Conservation (phyloP, 1,140 invertebrate genomes). For the Neoseiulus cucumeris region DNA sequence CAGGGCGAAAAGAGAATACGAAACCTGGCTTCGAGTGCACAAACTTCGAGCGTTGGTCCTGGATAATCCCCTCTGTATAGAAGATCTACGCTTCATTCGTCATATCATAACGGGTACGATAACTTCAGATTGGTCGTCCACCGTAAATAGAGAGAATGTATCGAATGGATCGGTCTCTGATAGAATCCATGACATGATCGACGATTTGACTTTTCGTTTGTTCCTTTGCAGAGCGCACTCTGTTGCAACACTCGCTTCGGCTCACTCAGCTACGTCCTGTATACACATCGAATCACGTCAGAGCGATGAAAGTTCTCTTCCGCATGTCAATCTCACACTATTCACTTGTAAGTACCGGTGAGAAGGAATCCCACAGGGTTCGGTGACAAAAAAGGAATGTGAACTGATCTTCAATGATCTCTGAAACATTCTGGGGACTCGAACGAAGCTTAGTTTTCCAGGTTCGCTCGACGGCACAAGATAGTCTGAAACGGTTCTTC, state of each 20-base stretch:
- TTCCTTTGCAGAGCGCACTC: conserved; percentile 33
- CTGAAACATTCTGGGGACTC: too few species aligned
- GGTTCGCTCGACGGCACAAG: conserved; percentile 42
- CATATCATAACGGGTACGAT: too few species aligned
- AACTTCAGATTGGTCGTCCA: too few species aligned
- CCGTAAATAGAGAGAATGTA: neutral
- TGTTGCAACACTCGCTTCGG: conserved; percentile 44
- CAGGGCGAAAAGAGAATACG: conserved; percentile 31
- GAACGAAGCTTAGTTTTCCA: conserved; percentile 22
- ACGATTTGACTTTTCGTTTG: neutral
- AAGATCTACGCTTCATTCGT: too few species aligned
- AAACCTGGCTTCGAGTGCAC: conserved; percentile 25
- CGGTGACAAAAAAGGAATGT: too few species aligned
- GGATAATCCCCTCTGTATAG: too few species aligned
- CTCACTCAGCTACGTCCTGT: neutral
- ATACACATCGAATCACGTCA: conserved; percentile 32
- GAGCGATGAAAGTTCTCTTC: conserved; percentile 39
- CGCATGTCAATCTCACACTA: conserved; percentile 42
- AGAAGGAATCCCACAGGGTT: too few species aligned
- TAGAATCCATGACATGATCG: neutral
- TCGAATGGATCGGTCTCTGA: neutral
- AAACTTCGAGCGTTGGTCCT: too few species aligned
- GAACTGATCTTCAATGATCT: too few species aligned
- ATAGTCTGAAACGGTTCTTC: conserved; percentile 32
- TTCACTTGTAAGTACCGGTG: conserved; percentile 32